phyloP scores from a whole-genome alignment of 2,888 invertebrate genomes.

The Masnerella sp. region DNA sequence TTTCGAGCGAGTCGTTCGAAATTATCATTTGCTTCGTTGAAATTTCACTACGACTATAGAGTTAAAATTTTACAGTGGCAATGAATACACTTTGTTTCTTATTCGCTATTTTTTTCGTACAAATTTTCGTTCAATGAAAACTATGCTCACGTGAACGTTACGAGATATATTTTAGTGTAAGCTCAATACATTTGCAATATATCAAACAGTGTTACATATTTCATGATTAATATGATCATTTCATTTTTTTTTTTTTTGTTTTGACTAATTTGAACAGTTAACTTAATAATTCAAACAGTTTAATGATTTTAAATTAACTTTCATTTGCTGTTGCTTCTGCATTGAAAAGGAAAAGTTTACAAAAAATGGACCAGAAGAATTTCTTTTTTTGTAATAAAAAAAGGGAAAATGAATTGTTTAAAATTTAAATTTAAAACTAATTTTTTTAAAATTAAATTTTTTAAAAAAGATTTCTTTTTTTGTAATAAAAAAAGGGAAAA shows the following conservation, averaged over 20 bases:
- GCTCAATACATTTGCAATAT: neutral
- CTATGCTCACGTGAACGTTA: too few relatives aligned
- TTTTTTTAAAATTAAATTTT: neutral
- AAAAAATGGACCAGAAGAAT: neutral
- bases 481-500: too few relatives aligned
- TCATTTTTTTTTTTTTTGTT: neutral
- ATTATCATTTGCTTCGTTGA: too few relatives aligned
- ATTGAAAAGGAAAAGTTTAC: conserved; percentile 28
- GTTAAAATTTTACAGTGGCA: too few relatives aligned
- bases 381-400: neutral
- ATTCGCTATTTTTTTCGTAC: too few relatives aligned
- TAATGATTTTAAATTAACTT: conserved; percentile 36
- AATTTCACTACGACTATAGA: too few relatives aligned
- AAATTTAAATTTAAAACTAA: neutral
- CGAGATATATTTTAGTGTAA: neutral
- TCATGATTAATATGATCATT: neutral
- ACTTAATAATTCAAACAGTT: conserved; percentile 17
- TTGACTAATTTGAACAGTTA: neutral
- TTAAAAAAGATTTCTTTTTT: too few relatives aligned
- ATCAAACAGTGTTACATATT: too few relatives aligned
- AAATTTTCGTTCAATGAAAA: too few relatives aligned
- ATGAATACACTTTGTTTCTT: too few relatives aligned
- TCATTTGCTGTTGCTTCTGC: conserved; percentile 2
- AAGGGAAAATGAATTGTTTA: too few relatives aligned
- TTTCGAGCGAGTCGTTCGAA: too few relatives aligned